Conservation (phyloP, 1,140 invertebrate genomes). For the Drusus annulatus region DNA sequence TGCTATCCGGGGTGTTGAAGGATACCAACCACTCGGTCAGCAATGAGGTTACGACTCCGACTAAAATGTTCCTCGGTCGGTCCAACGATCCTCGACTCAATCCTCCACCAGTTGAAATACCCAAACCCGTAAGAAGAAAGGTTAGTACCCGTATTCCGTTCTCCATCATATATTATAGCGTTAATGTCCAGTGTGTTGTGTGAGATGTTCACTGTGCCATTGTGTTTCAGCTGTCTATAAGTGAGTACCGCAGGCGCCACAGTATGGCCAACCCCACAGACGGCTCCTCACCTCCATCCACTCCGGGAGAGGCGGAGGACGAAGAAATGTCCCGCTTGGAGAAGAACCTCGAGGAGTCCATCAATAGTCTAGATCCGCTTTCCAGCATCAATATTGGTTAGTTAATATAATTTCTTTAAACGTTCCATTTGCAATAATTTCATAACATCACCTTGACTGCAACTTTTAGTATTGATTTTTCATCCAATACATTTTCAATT, state of each 20-base stretch:
- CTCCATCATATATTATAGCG: too few relatives aligned
- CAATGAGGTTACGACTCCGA: constrained; percentile 56
- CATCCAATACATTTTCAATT: too few relatives aligned
- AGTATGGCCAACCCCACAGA: constrained; percentile 50
- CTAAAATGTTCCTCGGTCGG: constrained; percentile 61
- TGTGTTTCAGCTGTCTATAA: constrained; percentile 67
- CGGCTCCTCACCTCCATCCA: constrained; percentile 21
- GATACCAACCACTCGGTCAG: constrained; percentile 60
- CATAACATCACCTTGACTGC: too few relatives aligned
- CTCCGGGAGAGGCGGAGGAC: constrained; percentile 5
- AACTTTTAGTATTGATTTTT: too few relatives aligned
- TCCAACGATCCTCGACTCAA: constrained; percentile 66
- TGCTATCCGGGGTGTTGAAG: constrained; percentile 67
- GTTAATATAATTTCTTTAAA: neutral
- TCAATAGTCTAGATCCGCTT: constrained; percentile 57
- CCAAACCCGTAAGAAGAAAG: constrained; percentile 69
- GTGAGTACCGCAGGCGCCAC: constrained; percentile 68
- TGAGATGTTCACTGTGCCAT: neutral
- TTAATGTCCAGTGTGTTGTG: too few relatives aligned
- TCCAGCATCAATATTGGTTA: constrained; percentile 23
- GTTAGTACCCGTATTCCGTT: constrained; percentile 53
- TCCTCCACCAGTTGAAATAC: constrained; percentile 67
- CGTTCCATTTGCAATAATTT: too few relatives aligned
- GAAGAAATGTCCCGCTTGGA: constrained; percentile 61
- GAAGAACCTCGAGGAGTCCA: constrained; percentile 65